A percentile compares a stretch with the other conserved stretches of the same genome.
These are phyloP conservation scores for Aphodius sticticus DNA, from an alignment of 2,888 invertebrate species.

Conservation along the genomic window DNA sequence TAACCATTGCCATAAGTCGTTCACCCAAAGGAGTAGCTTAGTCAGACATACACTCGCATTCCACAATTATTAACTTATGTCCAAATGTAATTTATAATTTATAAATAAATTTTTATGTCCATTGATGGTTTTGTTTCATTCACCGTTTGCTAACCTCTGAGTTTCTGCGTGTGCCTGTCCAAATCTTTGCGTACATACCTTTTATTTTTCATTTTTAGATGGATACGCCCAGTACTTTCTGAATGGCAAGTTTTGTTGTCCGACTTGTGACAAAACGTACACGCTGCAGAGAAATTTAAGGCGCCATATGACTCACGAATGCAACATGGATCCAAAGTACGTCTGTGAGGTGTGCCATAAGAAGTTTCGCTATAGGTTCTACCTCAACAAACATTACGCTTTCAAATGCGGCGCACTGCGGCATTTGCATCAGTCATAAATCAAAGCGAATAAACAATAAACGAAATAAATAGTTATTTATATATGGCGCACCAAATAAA, in stretches of 20 bases:
- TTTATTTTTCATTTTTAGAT: constrained; percentile 19
- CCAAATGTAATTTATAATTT: neutral
- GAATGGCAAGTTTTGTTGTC: constrained; percentile 45
- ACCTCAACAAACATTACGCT: constrained; percentile 24
- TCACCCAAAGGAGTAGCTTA: no score
- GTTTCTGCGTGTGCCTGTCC: neutral
- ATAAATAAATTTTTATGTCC: neutral
- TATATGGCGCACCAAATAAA: no score
- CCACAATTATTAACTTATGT: no score
- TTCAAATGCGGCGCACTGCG: constrained; percentile 14
- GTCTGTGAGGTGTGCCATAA: constrained; percentile 54
- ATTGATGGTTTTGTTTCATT: neutral
- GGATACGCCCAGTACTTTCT: constrained; percentile 18
- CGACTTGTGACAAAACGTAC: constrained; percentile 56
- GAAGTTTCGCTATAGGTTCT: constrained; percentile 59
- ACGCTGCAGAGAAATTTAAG: constrained; percentile 53
- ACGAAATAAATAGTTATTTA: neutral
- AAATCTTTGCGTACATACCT: neutral
- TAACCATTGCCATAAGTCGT: no score
- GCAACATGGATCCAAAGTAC: constrained; percentile 52
- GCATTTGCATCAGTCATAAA: constrained; percentile 20
- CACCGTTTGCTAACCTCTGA: no score
- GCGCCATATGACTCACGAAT: constrained; percentile 31
- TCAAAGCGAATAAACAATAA: constrained; percentile 23
- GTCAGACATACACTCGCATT: no score